Evolutionary conservation across 2,797 vertebrate genomes (phyloP).

Genomic region (Iguana delicatissima): DNA sequence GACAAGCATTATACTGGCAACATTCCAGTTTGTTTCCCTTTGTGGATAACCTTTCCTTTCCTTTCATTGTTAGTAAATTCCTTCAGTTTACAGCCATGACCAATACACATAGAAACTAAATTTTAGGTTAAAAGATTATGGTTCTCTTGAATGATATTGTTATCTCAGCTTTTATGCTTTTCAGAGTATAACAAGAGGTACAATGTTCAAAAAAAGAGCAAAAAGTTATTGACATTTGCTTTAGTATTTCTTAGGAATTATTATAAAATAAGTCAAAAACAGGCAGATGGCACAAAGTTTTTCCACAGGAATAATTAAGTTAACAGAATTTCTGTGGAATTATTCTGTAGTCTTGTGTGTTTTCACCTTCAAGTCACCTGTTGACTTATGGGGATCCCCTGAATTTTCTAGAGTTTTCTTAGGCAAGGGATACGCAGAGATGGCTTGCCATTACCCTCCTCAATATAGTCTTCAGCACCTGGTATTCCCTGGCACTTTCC

Average conservation of each 20-base stretch:
- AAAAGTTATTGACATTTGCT: background rate
- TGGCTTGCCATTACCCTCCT: no score
- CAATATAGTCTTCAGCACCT: no score
- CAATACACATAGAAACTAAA: background rate
- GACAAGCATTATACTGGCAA: background rate
- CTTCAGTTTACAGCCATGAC: background rate
- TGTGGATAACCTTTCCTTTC: background rate
- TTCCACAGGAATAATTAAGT: background rate
- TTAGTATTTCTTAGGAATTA: background rate
- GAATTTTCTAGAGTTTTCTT: no score
- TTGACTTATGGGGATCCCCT: no score
- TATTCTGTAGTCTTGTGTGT: background rate
- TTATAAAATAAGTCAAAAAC: background rate
- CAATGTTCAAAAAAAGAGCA: background rate
- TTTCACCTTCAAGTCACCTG: no score
- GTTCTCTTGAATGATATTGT: background rate
- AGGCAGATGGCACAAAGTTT: background rate
- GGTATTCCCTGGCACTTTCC: no score
- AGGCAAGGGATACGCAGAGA: no score
- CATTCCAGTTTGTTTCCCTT: background rate
- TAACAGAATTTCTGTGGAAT: background rate
- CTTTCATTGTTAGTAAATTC: background rate
- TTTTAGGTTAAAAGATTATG: background rate
- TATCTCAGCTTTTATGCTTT: background rate
- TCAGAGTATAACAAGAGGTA: background rate